These are phyloP conservation scores for Macropodus opercularis DNA, from an alignment of 2,797 vertebrate genomes.

Conservation along the genomic window DNA sequence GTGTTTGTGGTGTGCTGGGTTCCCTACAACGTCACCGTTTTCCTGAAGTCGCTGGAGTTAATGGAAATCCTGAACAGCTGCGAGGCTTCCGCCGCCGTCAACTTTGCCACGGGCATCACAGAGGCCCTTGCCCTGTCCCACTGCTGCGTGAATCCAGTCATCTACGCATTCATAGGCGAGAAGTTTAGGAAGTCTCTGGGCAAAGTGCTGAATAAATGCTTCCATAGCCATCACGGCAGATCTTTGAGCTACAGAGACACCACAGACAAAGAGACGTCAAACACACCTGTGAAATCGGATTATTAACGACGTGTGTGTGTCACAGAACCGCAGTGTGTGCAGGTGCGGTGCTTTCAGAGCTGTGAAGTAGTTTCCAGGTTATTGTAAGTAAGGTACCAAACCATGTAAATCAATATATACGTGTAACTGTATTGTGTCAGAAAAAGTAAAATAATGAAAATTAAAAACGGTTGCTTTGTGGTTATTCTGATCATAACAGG, in stretches of 20 bases:
- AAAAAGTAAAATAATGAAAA: too few species aligned
- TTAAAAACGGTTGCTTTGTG: too few species aligned
- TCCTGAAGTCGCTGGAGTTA: conserved; percentile 82
- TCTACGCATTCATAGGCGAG: conserved; percentile 93
- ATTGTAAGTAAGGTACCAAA: not conserved
- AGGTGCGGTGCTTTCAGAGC: not conserved
- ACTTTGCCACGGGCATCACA: conserved; percentile 70
- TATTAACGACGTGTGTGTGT: conserved; percentile 18
- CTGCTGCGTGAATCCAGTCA: conserved; percentile 91
- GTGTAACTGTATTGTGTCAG: too few species aligned
- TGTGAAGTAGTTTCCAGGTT: not conserved
- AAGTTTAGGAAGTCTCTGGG: conserved; percentile 88
- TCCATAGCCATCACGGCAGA: conserved; percentile 39
- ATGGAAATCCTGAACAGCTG: conserved; percentile 65
- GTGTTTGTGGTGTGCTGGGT: conserved; percentile 90
- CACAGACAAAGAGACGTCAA: conserved; percentile 79
- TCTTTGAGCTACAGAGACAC: conserved; percentile 42
- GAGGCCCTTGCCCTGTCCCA: conserved; percentile 87
- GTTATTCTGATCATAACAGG: too few species aligned
- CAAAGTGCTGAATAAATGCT: conserved; percentile 57
- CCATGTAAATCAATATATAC: too few species aligned
- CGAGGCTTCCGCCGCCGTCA: conserved; percentile 50
- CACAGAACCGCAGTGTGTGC: not conserved
- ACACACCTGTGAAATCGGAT: conserved; percentile 72
- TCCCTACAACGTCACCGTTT: conserved; percentile 87